These are phyloP conservation scores for Rhinoraja longicauda DNA, from an alignment of 2,797 vertebrate species.

Conservation along the genomic window DNA sequence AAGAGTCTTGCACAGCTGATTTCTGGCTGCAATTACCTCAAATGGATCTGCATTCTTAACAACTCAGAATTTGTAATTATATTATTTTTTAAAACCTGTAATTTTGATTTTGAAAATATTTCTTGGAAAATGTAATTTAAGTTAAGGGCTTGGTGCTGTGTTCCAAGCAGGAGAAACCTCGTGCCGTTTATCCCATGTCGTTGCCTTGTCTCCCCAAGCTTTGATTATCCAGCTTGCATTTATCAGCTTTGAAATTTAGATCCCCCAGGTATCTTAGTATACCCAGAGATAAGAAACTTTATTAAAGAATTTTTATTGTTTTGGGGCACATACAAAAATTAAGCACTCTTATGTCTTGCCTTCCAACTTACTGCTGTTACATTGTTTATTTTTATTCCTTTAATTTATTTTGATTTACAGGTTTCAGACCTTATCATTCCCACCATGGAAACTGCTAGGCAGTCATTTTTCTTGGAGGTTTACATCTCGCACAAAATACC, in stretches of 20 bases:
- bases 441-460: constrained; percentile 80
- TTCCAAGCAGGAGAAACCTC: background rate
- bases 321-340: background rate
- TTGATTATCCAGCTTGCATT: background rate
- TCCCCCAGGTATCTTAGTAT: background rate
- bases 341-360: background rate
- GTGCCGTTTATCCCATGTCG: background rate
- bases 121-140: background rate
- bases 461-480: constrained; percentile 76
- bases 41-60: background rate
- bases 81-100: background rate
- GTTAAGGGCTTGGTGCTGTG: background rate
- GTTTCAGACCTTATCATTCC: constrained; percentile 86
- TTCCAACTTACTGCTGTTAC: background rate
- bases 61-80: background rate
- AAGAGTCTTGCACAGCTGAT: background rate
- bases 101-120: background rate
- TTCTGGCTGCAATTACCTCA: background rate
- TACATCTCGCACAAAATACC: constrained; percentile 74
- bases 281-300: background rate
- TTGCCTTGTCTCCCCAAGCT: background rate
- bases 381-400: constrained; percentile 22
- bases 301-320: background rate
- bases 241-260: background rate
- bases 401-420: constrained; percentile 49